phyloP scores from a whole-genome alignment of 2,113 vertebrate genomes.

The Hiodon tergisus region DNA sequence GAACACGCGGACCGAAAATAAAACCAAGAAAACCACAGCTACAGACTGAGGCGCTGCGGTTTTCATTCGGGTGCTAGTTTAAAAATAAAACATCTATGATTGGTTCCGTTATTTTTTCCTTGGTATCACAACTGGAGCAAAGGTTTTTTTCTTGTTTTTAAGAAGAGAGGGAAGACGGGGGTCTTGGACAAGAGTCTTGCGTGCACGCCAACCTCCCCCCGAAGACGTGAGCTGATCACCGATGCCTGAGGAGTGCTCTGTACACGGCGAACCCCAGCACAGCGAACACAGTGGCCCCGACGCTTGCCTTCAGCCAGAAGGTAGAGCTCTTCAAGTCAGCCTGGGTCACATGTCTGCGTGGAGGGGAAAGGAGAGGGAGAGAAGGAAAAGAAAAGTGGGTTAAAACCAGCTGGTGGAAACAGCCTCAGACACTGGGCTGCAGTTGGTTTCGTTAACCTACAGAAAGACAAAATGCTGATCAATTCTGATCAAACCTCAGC shows the following conservation, averaged over 20 bases:
- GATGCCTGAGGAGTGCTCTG: conserved; percentile 80
- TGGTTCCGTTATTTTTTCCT: conserved; percentile 1
- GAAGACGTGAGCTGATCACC: conserved; percentile 64
- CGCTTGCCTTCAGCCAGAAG: conserved; percentile 89
- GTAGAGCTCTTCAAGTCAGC: conserved; percentile 86
- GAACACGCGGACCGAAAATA: neutral
- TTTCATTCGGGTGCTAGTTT: conserved; percentile 6
- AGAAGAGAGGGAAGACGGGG: neutral
- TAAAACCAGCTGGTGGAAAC: neutral
- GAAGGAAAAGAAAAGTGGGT: neutral
- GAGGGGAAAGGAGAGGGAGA: conserved; percentile 40
- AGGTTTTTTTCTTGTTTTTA: neutral
- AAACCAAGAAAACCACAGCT: conserved; percentile 5
- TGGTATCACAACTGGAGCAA: neutral
- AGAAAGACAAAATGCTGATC: neutral
- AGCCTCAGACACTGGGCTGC: neutral
- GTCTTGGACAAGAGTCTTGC: neutral
- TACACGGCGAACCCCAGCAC: conserved; percentile 92
- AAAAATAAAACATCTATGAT: conserved; percentile 20
- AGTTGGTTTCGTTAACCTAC: conserved; percentile 4
- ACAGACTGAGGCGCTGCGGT: neutral
- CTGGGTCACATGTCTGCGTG: conserved; percentile 77
- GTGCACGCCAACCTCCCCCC: neutral
- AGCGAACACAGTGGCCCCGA: conserved; percentile 87
- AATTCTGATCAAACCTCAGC: conserved; percentile 5